Conservation (phyloP, 1,140 invertebrate species). For the Brachionus paranguensis region DNA sequence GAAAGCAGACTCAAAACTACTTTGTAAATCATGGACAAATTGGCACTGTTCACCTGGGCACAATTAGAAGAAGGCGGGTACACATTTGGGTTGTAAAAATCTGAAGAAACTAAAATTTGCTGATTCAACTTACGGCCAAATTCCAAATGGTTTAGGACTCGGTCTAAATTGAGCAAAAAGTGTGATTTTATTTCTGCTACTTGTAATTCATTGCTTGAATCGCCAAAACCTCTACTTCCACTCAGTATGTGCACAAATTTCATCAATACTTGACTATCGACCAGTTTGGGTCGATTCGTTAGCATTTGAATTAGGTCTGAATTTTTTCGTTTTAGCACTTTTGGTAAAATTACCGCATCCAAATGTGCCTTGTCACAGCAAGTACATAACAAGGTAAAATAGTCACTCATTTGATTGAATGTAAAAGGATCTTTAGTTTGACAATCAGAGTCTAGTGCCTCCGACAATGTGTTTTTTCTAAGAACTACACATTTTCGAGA, state of each 20-base stretch:
- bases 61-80: not conserved
- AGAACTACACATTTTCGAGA: slow-evolving; percentile 3
- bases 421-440: not conserved
- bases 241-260: not conserved
- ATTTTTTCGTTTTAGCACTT: not conserved
- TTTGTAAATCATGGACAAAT: slow-evolving; percentile 31
- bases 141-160: slow-evolving; percentile 31
- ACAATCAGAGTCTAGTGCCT: not conserved
- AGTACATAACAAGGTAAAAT: slow-evolving; percentile 16
- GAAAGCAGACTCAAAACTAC: not conserved
- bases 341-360: not conserved
- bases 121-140: slow-evolving; percentile 17
- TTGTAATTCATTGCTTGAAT: not conserved
- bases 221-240: not conserved
- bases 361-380: not conserved
- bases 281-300: not conserved
- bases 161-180: not conserved
- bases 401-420: not conserved
- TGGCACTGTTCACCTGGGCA: not conserved
- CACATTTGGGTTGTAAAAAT: not conserved
- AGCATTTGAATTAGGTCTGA: slow-evolving; percentile 27
- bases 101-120: not conserved
- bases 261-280: slow-evolving; percentile 7
- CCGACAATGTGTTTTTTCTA: not conserved
- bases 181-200: not conserved